Conservation (phyloP, 1,140 invertebrate genomes). For the Atta texana region DNA sequence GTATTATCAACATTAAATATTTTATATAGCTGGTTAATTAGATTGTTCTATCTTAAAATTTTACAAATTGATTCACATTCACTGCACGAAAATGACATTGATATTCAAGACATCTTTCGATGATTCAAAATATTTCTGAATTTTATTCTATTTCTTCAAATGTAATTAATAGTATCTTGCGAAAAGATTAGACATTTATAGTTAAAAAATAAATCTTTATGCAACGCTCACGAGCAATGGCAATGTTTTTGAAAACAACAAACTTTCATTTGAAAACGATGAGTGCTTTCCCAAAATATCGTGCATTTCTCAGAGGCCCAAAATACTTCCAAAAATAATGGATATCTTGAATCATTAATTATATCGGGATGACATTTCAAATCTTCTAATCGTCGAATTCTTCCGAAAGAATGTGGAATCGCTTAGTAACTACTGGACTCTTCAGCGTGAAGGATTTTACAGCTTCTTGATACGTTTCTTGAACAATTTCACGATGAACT, state of each 20-base stretch:
- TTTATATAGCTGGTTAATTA: neutral
- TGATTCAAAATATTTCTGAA: neutral
- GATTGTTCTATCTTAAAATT: neutral
- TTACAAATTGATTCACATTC: conserved; percentile 32
- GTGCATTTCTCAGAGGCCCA: neutral
- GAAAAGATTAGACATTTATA: neutral
- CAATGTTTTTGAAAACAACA: neutral
- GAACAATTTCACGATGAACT: conserved; percentile 10
- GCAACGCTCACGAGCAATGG: neutral
- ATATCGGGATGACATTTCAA: neutral
- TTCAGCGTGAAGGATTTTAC: neutral
- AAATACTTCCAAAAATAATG: neutral
- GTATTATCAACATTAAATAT: neutral
- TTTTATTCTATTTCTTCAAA: neutral
- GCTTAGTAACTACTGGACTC: neutral
- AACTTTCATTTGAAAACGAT: neutral
- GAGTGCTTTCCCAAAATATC: neutral
- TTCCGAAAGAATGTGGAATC: neutral
- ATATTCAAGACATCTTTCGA: neutral
- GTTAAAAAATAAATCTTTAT: neutral
- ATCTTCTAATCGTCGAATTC: neutral
- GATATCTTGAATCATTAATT: neutral
- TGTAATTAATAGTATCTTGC: neutral
- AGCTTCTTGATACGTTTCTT: neutral
- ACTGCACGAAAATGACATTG: conserved; percentile 10